Evolutionary conservation across 2,888 invertebrate genomes (phyloP).

Genomic region (Trachelus stipa): DNA sequence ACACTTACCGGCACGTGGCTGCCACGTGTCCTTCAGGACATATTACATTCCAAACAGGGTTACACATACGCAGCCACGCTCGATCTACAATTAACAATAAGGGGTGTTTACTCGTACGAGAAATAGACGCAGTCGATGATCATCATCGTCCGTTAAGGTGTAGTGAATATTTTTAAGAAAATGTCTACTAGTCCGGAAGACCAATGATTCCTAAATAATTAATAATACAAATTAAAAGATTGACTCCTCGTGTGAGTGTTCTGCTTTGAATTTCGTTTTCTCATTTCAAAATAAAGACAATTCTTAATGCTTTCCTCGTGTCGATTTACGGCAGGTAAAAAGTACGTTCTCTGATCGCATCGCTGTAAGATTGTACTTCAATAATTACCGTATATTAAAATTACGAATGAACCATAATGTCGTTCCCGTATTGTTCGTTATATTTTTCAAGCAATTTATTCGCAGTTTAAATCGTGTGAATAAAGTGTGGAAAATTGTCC

Average conservation of each 20-base stretch:
- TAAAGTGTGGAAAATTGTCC: not conserved
- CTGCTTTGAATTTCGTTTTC: too few relatives aligned
- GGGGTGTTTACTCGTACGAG: slow-evolving; percentile 37
- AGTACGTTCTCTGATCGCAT: not conserved
- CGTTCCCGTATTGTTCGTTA: not conserved
- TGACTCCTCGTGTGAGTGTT: not conserved
- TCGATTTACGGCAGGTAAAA: too few relatives aligned
- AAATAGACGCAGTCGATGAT: not conserved
- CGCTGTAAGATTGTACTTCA: not conserved
- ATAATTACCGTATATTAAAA: not conserved
- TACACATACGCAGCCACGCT: slow-evolving; percentile 57
- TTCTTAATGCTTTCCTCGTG: too few relatives aligned
- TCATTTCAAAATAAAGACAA: too few relatives aligned
- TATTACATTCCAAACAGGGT: slow-evolving; percentile 62
- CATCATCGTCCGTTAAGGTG: not conserved
- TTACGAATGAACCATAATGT: not conserved
- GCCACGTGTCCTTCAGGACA: slow-evolving; percentile 69
- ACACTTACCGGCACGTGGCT: slow-evolving; percentile 64
- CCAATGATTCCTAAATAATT: not conserved
- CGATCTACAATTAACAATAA: slow-evolving; percentile 57
- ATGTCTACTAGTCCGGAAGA: not conserved
- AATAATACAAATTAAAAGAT: not conserved
- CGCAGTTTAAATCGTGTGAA: not conserved
- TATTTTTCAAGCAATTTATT: not conserved
- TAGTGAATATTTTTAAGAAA: not conserved